Conservation (phyloP, 2,113 vertebrate genomes). For the Noturus placidus region DNA sequence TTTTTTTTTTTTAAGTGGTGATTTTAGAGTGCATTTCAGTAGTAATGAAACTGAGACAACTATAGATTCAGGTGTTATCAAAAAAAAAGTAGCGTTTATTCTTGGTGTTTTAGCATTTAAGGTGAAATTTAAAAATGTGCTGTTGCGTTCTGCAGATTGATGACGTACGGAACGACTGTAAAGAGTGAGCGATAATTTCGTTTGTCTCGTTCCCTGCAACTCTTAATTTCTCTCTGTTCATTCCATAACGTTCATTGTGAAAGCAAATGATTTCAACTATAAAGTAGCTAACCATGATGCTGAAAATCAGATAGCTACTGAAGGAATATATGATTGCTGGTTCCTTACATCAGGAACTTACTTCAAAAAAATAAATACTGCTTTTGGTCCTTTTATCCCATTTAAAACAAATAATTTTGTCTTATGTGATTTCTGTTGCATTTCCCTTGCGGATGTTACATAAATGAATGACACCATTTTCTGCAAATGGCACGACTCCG, state of each 20-base stretch:
- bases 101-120: slow-evolving; percentile 33
- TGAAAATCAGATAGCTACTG: slow-evolving; percentile 6
- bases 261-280: slow-evolving; percentile 5
- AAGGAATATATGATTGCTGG: not conserved
- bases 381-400: not conserved
- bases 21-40: slow-evolving; percentile 38
- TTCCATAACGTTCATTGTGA: slow-evolving; percentile 30
- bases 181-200: slow-evolving; percentile 8
- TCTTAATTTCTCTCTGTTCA: slow-evolving; percentile 43
- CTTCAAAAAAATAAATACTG: not conserved
- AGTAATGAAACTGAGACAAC: slow-evolving; percentile 35
- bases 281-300: not conserved
- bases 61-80: slow-evolving; percentile 41
- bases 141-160: slow-evolving; percentile 22
- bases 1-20: not conserved
- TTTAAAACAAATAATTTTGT: slow-evolving; percentile 4
- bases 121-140: slow-evolving; percentile 17
- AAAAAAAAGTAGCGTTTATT: slow-evolving; percentile 40
- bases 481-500: not conserved
- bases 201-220: slow-evolving; percentile 3
- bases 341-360: not conserved
- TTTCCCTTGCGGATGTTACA: slow-evolving; percentile 22
- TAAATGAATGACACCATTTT: slow-evolving; percentile 25
- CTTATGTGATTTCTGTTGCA: slow-evolving; percentile 2
- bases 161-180: slow-evolving; percentile 2